Evolutionary conservation across 2,797 vertebrate genomes (phyloP).

Genomic region (Mionectes olivaceus): DNA sequence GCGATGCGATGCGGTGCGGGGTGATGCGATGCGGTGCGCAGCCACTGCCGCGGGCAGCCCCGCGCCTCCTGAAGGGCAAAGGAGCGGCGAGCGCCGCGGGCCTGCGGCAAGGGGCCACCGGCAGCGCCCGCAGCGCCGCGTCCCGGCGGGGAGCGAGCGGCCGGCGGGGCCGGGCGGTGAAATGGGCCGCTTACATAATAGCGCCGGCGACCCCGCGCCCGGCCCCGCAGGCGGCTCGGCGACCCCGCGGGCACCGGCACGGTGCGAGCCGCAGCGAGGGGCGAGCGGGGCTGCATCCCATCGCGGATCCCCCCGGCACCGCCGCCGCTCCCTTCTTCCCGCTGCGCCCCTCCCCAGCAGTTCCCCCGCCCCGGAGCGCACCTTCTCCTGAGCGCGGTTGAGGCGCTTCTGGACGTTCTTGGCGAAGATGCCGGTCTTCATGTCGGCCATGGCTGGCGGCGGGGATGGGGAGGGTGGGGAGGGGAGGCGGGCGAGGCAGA

Average conservation of each 20-base stretch:
- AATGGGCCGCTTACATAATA: slow-evolving; percentile 16
- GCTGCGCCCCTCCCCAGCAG: not conserved
- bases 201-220: not conserved
- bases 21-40: not conserved
- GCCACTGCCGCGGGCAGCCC: not conserved
- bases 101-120: not conserved
- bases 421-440: slow-evolving; percentile 95
- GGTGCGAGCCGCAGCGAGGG: not conserved
- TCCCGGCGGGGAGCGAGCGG: not conserved
- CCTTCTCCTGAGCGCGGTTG: slow-evolving; percentile 95
- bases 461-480: not conserved
- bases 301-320: not conserved
- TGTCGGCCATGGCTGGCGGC: slow-evolving; percentile 91
- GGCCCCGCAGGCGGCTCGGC: not conserved
- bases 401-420: slow-evolving; percentile 96
- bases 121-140: not conserved
- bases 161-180: not conserved
- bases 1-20: too few relatives aligned
- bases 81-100: not conserved
- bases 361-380: slow-evolving; percentile 21
- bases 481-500: slow-evolving; percentile 1
- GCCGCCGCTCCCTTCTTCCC: not conserved
- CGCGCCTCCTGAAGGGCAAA: not conserved
- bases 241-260: not conserved
- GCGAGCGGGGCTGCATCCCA: not conserved